Evolutionary conservation across 1,140 invertebrate species (phyloP).

Genomic region (Mactra quadrangularis): DNA sequence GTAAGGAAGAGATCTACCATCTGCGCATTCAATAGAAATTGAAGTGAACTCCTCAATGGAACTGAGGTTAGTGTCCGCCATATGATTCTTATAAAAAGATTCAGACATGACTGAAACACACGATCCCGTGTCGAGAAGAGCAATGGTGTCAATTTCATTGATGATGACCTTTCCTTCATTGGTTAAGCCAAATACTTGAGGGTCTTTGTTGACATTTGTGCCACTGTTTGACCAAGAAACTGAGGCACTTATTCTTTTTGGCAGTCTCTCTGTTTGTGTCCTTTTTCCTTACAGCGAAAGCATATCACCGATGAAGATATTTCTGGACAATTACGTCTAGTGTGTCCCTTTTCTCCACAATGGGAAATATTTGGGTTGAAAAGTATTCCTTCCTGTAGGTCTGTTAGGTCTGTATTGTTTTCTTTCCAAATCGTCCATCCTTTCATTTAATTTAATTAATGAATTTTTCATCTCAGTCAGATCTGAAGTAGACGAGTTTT

Average conservation of each 20-base stretch:
- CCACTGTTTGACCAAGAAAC: background rate
- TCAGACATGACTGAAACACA: slow-evolving; percentile 26
- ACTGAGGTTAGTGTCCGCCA: background rate
- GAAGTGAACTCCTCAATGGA: background rate
- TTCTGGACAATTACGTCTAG: background rate
- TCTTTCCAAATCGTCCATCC: background rate
- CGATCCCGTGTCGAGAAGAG: slow-evolving; percentile 53
- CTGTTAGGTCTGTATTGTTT: background rate
- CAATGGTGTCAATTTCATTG: slow-evolving; percentile 10
- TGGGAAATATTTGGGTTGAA: background rate
- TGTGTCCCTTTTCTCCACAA: slow-evolving; percentile 17
- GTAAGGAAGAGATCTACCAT: slow-evolving; percentile 20
- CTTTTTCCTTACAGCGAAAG: slow-evolving; percentile 18
- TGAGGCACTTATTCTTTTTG: background rate
- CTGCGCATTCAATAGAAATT: slow-evolving; percentile 56
- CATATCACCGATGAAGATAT: background rate
- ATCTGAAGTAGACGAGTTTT: no score
- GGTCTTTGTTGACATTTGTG: background rate
- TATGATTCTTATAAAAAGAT: slow-evolving; percentile 40
- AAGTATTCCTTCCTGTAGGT: background rate
- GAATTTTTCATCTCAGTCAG: background rate
- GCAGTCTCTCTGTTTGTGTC: slow-evolving; percentile 23
- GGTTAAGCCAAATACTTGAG: slow-evolving; percentile 33
- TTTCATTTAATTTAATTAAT: background rate
- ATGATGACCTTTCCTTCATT: slow-evolving; percentile 35